A percentile compares a stretch with the other conserved stretches of the same genome.
These are phyloP conservation scores for Rhincodon typus DNA, from an alignment of 2,797 vertebrate genomes.

Conservation along the genomic window DNA sequence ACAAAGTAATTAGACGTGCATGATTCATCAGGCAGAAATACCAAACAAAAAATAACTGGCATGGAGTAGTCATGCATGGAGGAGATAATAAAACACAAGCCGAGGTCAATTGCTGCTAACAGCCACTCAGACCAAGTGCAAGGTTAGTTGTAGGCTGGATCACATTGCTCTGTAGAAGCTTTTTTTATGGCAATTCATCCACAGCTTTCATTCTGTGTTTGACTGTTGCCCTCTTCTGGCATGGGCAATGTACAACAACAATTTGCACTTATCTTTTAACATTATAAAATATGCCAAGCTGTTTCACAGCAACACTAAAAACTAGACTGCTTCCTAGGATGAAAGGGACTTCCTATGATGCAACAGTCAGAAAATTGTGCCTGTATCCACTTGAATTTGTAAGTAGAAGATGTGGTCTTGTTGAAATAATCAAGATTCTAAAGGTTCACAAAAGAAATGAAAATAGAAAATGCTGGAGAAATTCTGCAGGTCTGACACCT, in stretches of 20 bases:
- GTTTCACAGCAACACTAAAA: background rate
- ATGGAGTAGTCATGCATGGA: background rate
- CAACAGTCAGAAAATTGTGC: background rate
- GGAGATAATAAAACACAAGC: background rate
- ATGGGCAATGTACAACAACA: background rate
- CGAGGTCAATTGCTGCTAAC: background rate
- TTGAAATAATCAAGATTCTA: background rate
- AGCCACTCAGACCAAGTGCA: background rate
- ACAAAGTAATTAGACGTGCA: background rate
- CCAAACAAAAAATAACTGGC: background rate
- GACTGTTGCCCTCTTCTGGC: slow-evolving; percentile 9
- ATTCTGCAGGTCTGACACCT: no score
- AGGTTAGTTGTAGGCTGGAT: background rate
- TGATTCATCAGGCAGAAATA: background rate
- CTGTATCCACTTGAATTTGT: background rate
- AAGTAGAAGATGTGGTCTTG: background rate
- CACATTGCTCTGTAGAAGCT: background rate
- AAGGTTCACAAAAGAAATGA: background rate
- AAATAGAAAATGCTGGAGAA: no score
- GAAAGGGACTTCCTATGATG: background rate
- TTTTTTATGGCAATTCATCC: background rate
- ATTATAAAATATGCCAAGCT: background rate
- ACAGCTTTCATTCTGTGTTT: background rate
- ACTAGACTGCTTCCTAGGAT: background rate
- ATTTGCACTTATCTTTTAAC: background rate